phyloP scores from a whole-genome alignment of 2,888 invertebrate species.

The Plagodis pulveraria region DNA sequence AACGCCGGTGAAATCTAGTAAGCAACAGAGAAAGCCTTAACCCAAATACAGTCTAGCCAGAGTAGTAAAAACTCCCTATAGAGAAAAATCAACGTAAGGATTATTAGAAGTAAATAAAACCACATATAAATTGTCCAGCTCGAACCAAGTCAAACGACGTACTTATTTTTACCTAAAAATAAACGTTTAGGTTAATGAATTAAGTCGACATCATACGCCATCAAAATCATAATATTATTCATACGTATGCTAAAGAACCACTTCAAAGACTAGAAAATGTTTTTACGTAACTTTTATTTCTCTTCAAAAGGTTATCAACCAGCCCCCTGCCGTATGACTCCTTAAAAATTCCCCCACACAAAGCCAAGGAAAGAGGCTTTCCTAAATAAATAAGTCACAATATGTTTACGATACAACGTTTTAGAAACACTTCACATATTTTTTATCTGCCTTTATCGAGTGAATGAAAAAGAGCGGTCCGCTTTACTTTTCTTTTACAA shows the following conservation, averaged over 20 bases:
- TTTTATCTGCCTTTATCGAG: constrained; percentile 52
- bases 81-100: too few relatives aligned
- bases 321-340: constrained; percentile 41
- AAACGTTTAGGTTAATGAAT: constrained; percentile 14
- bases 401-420: constrained; percentile 48
- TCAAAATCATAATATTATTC: constrained; percentile 32
- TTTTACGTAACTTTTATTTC: constrained; percentile 53
- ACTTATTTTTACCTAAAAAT: background rate
- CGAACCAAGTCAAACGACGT: background rate
- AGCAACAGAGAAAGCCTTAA: too few relatives aligned
- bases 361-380: constrained; percentile 44
- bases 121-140: background rate
- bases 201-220: constrained; percentile 26
- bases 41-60: too few relatives aligned
- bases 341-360: constrained; percentile 41
- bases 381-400: constrained; percentile 49
- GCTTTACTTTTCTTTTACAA: constrained; percentile 42
- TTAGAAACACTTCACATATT: constrained; percentile 53
- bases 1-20: too few relatives aligned
- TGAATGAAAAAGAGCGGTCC: constrained; percentile 47
- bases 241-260: constrained; percentile 47
- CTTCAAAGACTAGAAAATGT: constrained; percentile 54
- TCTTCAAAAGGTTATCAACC: constrained; percentile 59
- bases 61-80: too few relatives aligned
- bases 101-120: background rate